These are phyloP conservation scores for Uropsilus gracilis DNA, from an alignment of 2,113 vertebrate genomes.

Conservation along the genomic window DNA sequence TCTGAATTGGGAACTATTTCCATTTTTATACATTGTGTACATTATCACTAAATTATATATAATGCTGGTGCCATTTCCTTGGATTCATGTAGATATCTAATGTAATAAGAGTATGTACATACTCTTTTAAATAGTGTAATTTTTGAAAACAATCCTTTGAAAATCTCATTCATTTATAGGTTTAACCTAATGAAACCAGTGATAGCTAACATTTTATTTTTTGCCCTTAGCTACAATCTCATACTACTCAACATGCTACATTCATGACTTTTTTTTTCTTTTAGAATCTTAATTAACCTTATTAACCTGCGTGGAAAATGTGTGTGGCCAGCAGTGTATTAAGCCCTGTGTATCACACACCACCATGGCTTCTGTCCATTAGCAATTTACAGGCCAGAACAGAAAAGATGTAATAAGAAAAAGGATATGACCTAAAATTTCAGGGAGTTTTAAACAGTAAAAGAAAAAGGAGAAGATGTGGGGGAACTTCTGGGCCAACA, in stretches of 20 bases:
- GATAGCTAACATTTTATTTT: background rate
- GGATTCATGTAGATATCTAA: no score
- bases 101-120: no score
- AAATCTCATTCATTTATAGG: background rate
- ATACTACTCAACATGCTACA: background rate
- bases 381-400: background rate
- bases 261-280: background rate
- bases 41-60: background rate
- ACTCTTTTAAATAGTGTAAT: no score
- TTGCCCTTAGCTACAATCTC: background rate
- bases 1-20: background rate
- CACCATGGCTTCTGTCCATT: rapidly evolving
- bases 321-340: background rate
- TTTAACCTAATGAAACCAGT: background rate
- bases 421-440: background rate
- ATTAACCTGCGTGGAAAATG: background rate
- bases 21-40: background rate
- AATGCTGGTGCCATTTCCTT: background rate
- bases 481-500: background rate
- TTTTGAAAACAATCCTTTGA: background rate
- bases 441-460: background rate
- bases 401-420: background rate
- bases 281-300: background rate
- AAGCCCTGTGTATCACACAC: background rate
- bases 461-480: background rate